Base-by-base conservation (phyloP, 2,888 invertebrate genomes). In the Drosophila kanekoi region DNA sequence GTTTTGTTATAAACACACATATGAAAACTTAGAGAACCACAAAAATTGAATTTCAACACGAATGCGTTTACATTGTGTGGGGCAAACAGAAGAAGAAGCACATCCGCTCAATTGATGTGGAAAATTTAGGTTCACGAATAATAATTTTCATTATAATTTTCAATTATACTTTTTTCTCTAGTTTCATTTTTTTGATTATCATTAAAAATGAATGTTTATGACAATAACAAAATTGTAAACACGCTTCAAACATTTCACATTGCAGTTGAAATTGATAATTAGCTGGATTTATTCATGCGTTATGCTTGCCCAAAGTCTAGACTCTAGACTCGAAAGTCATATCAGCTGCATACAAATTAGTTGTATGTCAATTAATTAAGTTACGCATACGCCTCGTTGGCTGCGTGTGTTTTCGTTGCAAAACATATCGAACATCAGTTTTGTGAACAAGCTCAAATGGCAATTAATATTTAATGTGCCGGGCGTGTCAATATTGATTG, bases 281-380 rank as follows among this genome's bases (percentile, higher is more conserved):
- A 47, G 23, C 16, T 28, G 32, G 1, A 32, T 32, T 14, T 10
- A 33, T 33, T 35, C 47, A 53, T 43, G 54, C 62, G 35, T 43
- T 11, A 16, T 47, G 9, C 28, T 40, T 52, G 33, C n/a, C 14
- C 37, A 47, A 45, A 10, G 54, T 64, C 56, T 51, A 65, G 65
- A 65, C 65, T 33, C 14, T 9, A 9, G n/a, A 57, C 44, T 28
- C 28, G 3, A n/a, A n/a, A 18, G 0, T 28, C 8, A 28, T 28
- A 23, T 28, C 8, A 5, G 40, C 40, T 5, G 16, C 14, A 32
- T n/a, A 57, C 66, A 49, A 61, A 54, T 66, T 33, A 43, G 16
- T 44, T 51, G 28, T 33, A 40, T 45, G 20, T 35, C 53, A 49
- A 76, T 67, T 67, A 72, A 75, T 72, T 54, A 72, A 40, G 41